Percentiles rank a stretch among this genome's conserved stretches.
These are phyloP conservation scores for Vultur gryphus DNA, from an alignment of 2,797 vertebrate species.

Conservation along the genomic window DNA sequence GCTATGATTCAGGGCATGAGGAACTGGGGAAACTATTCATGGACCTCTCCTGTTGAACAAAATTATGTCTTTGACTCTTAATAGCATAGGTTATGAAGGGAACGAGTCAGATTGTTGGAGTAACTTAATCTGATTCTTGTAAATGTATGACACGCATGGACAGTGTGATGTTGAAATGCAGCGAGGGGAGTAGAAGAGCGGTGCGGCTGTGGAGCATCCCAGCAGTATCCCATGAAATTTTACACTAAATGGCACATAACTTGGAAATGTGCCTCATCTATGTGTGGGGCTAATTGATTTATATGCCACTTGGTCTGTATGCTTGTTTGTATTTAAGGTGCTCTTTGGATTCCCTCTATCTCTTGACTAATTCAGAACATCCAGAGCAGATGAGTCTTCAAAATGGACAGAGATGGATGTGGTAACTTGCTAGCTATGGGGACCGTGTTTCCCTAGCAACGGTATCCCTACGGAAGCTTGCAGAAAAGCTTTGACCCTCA, in stretches of 20 bases:
- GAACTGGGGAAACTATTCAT: neutral
- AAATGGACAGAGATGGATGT: neutral
- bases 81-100: neutral
- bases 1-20: neutral
- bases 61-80: neutral
- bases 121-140: neutral
- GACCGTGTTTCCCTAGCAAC: neutral
- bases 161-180: neutral
- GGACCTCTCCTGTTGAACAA: neutral
- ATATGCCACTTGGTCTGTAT: neutral
- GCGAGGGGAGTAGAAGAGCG: neutral
- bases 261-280: neutral
- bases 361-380: neutral
- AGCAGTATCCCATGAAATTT: neutral
- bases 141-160: fast-evolving
- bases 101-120: neutral
- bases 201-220: neutral
- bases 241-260: neutral
- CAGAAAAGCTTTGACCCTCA: neutral
- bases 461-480: neutral
- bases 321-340: neutral
- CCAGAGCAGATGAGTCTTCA: neutral
- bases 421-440: neutral
- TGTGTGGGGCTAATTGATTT: neutral
- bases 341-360: neutral